phyloP scores from a whole-genome alignment of 2,888 invertebrate species.

The Zhuqinia jingwanae region DNA sequence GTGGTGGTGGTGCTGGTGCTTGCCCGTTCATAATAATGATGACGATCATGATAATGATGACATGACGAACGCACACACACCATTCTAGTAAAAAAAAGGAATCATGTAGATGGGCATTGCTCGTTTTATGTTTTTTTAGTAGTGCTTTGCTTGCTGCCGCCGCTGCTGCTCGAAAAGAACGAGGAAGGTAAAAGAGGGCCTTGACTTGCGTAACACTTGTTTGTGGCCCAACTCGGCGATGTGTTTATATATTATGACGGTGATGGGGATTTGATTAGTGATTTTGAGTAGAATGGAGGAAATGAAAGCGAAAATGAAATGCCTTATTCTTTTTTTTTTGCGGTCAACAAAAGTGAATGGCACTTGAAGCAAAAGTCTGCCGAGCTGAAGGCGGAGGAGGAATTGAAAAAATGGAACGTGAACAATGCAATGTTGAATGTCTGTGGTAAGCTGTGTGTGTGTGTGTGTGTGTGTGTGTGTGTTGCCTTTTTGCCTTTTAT shows the following conservation, averaged over 20 bases:
- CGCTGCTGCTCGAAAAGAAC: conserved; percentile 19
- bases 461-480: no score
- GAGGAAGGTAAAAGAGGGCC: conserved; percentile 67
- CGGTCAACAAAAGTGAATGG: conserved; percentile 53
- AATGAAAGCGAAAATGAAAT: conserved; percentile 54
- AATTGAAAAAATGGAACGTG: conserved; percentile 50
- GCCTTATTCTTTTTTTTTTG: conserved; percentile 24
- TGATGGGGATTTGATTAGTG: conserved; percentile 14
- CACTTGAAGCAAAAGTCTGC: conserved; percentile 6
- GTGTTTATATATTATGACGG: background rate
- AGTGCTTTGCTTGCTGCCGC: background rate
- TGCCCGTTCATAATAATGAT: no score
- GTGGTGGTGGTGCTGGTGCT: conserved; percentile 29
- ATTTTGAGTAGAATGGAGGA: conserved; percentile 35
- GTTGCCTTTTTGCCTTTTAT: background rate
- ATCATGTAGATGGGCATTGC: conserved; percentile 22
- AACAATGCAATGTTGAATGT: conserved; percentile 10
- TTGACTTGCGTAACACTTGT: conserved; percentile 68
- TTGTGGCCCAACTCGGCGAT: conserved; percentile 31
- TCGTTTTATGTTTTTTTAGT: background rate
- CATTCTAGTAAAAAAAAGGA: conserved; percentile 14
- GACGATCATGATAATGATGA: conserved; percentile 16
- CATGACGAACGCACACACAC: conserved; percentile 9
- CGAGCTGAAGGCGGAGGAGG: conserved; percentile 24
- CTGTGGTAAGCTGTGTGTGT: no score